Conservation (phyloP, 2,888 invertebrate genomes). For the Oxyscelio sp. region DNA sequence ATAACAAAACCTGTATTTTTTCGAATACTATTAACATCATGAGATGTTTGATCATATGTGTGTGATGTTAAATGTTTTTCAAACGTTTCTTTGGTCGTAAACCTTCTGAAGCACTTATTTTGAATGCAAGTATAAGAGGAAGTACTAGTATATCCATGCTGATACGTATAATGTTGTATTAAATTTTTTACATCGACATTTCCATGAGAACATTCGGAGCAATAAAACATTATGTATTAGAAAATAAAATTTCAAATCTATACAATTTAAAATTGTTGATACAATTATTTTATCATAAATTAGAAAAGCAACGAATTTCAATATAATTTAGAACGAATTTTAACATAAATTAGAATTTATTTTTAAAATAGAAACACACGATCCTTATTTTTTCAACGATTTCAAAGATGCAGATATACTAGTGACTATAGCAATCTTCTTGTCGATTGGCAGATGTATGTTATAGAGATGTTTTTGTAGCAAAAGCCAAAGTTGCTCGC, state of each 20-base stretch:
- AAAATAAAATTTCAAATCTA: too few relatives aligned
- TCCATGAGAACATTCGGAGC: neutral
- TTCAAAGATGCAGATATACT: too few relatives aligned
- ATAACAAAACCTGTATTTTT: neutral
- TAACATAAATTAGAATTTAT: too few relatives aligned
- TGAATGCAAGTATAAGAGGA: too few relatives aligned
- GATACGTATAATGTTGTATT: neutral
- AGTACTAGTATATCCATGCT: too few relatives aligned
- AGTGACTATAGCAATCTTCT: conserved; percentile 22
- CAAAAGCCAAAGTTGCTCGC: conserved; percentile 32
- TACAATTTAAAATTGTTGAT: too few relatives aligned
- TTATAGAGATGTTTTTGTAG: conserved; percentile 16
- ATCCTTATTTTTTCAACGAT: too few relatives aligned
- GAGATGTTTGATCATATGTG: too few relatives aligned
- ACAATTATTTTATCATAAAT: too few relatives aligned
- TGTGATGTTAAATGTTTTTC: neutral
- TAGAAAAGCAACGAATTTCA: too few relatives aligned
- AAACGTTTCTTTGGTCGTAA: neutral
- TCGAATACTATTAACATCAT: neutral
- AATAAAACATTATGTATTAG: neutral
- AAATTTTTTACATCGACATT: neutral
- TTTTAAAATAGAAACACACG: too few relatives aligned
- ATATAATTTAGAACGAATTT: too few relatives aligned
- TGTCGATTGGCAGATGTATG: conserved; percentile 7
- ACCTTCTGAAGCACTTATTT: neutral